A percentile compares a stretch with the other conserved stretches of the same genome.
Conservation (phyloP, 2,113 vertebrate genomes). For the Pachyramphus minor region DNA sequence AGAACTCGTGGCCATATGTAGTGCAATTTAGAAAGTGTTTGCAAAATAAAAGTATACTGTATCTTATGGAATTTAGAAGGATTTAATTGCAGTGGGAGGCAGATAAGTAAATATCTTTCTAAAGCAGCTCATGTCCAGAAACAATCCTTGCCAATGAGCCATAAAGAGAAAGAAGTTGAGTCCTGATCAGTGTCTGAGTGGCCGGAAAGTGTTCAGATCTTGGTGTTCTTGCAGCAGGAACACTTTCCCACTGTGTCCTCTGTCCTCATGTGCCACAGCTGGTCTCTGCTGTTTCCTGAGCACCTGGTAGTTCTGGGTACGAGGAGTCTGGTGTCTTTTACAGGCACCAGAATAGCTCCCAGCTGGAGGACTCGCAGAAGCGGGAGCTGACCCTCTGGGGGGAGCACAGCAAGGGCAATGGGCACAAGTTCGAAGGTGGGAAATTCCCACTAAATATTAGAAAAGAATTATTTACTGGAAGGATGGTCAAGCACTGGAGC, state of each 20-base stretch:
- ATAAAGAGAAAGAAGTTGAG: background rate
- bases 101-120: background rate
- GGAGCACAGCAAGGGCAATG: background rate
- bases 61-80: background rate
- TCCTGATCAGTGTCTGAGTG: background rate
- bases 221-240: background rate
- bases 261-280: fast-evolving
- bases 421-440: fast-evolving
- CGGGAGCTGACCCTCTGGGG: background rate
- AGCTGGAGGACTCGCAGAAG: fast-evolving
- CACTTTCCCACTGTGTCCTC: fast-evolving
- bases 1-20: fast-evolving
- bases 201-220: background rate
- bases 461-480: background rate
- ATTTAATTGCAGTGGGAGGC: background rate
- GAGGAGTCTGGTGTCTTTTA: background rate
- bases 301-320: background rate
- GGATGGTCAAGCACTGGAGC: background rate
- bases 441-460: background rate
- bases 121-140: background rate
- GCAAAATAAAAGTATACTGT: background rate
- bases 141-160: background rate
- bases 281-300: background rate
- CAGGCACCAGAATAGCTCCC: background rate
- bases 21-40: background rate